Percentiles rank a stretch among this genome's conserved stretches.
Conservation (phyloP, 2,113 vertebrate species). For the Azemiops feae region DNA sequence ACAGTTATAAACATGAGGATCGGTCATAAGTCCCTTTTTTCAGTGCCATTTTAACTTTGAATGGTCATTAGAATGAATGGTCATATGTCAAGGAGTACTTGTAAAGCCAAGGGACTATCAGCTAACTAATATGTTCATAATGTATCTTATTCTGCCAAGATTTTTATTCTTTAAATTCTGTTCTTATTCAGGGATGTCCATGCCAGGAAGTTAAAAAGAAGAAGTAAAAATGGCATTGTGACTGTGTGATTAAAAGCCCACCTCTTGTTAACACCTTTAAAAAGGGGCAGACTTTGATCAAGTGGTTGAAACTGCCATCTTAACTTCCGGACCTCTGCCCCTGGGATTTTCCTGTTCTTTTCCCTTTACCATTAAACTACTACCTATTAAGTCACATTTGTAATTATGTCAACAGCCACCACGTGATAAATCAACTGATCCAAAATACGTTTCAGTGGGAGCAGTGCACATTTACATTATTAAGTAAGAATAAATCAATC, state of each 20-base stretch:
- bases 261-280: not conserved
- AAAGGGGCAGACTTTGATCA: not conserved
- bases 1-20: no score
- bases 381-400: not conserved
- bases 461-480: not conserved
- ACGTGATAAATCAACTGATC: not conserved
- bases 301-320: not conserved
- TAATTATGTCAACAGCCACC: not conserved
- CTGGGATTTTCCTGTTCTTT: not conserved
- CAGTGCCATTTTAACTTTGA: no score
- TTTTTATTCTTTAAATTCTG: not conserved
- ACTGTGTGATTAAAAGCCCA: not conserved
- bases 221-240: not conserved
- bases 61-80: no score
- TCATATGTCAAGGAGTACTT: no score
- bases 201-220: no score
- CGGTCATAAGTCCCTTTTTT: no score
- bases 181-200: not conserved
- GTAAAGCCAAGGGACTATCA: no score
- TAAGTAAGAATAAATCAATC: not conserved
- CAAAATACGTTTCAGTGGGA: not conserved
- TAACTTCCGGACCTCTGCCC: not conserved
- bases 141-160: not conserved
- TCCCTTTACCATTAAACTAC: not conserved
- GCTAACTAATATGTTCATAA: not conserved